Evolutionary conservation across 2,113 vertebrate species (phyloP).

Genomic region (Chrysemys picta): DNA sequence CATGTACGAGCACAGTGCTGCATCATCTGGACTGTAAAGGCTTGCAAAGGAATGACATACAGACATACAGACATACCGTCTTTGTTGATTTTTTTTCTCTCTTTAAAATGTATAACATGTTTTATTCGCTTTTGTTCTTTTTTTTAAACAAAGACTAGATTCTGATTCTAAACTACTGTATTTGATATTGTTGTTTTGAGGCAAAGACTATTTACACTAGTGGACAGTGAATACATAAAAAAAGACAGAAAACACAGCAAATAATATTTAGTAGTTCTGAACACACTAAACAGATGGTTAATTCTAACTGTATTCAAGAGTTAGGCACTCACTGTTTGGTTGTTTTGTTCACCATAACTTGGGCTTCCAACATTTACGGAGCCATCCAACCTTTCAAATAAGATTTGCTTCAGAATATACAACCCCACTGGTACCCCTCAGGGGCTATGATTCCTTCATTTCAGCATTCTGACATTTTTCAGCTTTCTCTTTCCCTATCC

Average conservation of each 20-base stretch:
- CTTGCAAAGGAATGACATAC: not conserved
- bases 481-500: not conserved
- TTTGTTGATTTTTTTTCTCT: not conserved
- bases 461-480: not conserved
- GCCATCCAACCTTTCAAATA: constrained; percentile 50
- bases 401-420: constrained; percentile 18
- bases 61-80: not conserved
- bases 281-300: constrained; percentile 34
- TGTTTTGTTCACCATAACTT: not conserved
- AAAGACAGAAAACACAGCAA: constrained; percentile 41
- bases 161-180: constrained; percentile 17
- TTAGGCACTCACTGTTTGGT: constrained; percentile 56
- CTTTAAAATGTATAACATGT: constrained; percentile 20
- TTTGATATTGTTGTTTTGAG: constrained; percentile 4
- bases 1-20: not conserved
- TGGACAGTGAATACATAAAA: not conserved
- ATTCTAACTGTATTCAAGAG: constrained; percentile 66
- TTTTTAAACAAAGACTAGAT: constrained; percentile 43
- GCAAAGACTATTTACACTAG: constrained; percentile 32
- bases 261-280: constrained; percentile 50
- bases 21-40: not conserved
- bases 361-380: constrained; percentile 26
- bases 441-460: not conserved
- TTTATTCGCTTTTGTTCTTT: constrained; percentile 45
- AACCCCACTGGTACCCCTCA: accelerated